Evolutionary conservation across 1,140 invertebrate genomes (phyloP), one percentile per base, ranked within the genome.

Genomic region (Drosophila sechellia): DNA sequence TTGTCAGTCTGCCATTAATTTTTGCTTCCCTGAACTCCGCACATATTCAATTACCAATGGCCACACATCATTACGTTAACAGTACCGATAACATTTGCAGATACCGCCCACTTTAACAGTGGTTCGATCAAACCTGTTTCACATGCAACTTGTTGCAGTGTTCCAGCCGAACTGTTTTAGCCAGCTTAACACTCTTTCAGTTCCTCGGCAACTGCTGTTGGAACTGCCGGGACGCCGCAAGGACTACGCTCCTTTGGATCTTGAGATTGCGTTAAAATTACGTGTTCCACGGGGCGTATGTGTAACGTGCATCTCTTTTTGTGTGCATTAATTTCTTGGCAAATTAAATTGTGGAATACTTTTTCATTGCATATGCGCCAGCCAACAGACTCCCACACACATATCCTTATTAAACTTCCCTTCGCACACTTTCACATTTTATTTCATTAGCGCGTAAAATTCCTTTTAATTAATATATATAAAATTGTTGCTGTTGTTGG

Each of bases 371-470:
- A 72, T 79, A 78, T 73, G 54, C 43, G 22, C 48, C 70, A 12
- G 25, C 15, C 13, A 3, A 27, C 39, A 57, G 31, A 57, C 43
- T 25, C 35, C 11, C 35, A 27, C 49, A 64, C 48, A 22, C 46
- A 37, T 5, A 15, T 53, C 43, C 52, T 20, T 71, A 71, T 70
- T 71, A 71, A 40, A 27, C 43, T 31, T 39, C 35, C 50, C 66
- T 46, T 52, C 37, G 42, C 48, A n/a, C 57, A 46, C 46, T 50
- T 48, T 35, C 61, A 69, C 81, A 86, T 81, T 86, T 81, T 75
- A 86, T 86, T 86, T 86, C 81, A 86, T 86, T 86, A 86, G 81
- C 81, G 76, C 77, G 74, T 86, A 86, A 86, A 86, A 86, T 86
- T 86, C 77, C 64, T 65, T 85, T 86, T 86, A 86, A 86, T 86